phyloP scores from a whole-genome alignment of 64 coral and sea anemone genomes.

The Montipora foliosa region DNA sequence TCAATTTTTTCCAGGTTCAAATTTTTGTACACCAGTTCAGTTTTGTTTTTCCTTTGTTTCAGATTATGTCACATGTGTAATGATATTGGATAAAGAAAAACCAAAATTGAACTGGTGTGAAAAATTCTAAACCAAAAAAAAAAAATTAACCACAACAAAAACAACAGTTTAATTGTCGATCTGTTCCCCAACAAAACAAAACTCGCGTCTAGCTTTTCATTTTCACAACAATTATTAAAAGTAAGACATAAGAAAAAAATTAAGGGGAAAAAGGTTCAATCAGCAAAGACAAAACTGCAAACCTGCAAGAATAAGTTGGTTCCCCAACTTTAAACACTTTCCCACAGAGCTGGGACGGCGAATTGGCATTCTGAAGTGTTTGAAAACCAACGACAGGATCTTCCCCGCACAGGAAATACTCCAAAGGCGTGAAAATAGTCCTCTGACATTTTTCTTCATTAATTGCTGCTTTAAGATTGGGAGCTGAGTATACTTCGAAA shows the following conservation, averaged over 20 bases:
- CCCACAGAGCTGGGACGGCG: conserved; percentile 87
- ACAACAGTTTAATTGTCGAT: too few relatives aligned
- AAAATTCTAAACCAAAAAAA: too few relatives aligned
- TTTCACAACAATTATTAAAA: too few relatives aligned
- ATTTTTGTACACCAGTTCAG: too few relatives aligned
- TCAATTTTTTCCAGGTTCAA: too few relatives aligned
- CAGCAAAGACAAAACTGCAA: background rate
- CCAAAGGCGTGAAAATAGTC: conserved; percentile 75
- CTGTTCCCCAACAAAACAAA: too few relatives aligned
- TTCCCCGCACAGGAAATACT: conserved; percentile 90
- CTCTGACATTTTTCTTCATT: conserved; percentile 68
- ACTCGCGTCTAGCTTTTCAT: too few relatives aligned
- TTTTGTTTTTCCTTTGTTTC: too few relatives aligned
- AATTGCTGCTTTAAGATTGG: conserved; percentile 62
- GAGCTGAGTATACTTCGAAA: conserved; percentile 65
- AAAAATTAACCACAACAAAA: too few relatives aligned
- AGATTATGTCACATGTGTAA: too few relatives aligned
- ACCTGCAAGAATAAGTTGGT: conserved; percentile 99
- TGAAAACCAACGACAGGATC: conserved; percentile 72
- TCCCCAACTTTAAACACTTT: conserved; percentile 93
- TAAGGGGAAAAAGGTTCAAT: background rate
- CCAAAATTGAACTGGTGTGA: too few relatives aligned
- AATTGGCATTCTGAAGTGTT: conserved; percentile 79
- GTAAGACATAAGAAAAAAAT: background rate
- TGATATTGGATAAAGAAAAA: too few relatives aligned